A percentile compares a stretch with the other conserved stretches of the same genome.
These are phyloP conservation scores for Atherinosoma microstoma DNA, from an alignment of 2,797 vertebrate genomes.

Conservation along the genomic window DNA sequence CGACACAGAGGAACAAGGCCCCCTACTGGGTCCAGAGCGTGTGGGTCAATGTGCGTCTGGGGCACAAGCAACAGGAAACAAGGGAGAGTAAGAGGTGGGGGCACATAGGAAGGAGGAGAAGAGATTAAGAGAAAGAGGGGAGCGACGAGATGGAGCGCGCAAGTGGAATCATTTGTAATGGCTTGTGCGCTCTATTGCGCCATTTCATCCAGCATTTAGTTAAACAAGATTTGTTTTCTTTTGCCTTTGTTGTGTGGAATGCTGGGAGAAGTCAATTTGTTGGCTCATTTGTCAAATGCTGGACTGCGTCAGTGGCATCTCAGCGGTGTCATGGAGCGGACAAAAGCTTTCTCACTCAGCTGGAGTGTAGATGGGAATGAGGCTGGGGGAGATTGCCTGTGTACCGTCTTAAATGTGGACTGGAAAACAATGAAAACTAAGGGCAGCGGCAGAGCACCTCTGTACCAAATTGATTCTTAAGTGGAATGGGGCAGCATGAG, in stretches of 20 bases:
- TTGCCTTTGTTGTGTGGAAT: conserved; percentile 66
- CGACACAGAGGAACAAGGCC: conserved; percentile 79
- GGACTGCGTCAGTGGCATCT: conserved; percentile 70
- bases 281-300: conserved; percentile 81
- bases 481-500: conserved; percentile 56
- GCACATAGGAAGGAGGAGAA: conserved; percentile 9
- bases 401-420: conserved; percentile 66
- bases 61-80: conserved; percentile 52
- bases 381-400: conserved; percentile 62
- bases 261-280: conserved; percentile 80
- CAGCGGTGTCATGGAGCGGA: conserved; percentile 56
- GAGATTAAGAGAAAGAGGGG: conserved; percentile 64
- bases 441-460: conserved; percentile 59
- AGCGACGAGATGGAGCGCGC: conserved; percentile 54
- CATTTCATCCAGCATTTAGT: conserved; percentile 78
- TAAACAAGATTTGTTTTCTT: conserved; percentile 78
- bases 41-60: conserved; percentile 80
- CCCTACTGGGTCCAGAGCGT: conserved; percentile 71
- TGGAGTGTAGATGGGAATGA: conserved; percentile 63
- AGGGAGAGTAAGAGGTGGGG: conserved; percentile 6
- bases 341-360: conserved; percentile 62
- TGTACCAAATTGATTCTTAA: conserved; percentile 76
- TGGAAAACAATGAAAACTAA: conserved; percentile 72
- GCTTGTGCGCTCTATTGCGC: conserved; percentile 66
- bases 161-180: conserved; percentile 67